phyloP scores from a whole-genome alignment of 2,888 invertebrate genomes.

The Pristionchus mayeri region DNA sequence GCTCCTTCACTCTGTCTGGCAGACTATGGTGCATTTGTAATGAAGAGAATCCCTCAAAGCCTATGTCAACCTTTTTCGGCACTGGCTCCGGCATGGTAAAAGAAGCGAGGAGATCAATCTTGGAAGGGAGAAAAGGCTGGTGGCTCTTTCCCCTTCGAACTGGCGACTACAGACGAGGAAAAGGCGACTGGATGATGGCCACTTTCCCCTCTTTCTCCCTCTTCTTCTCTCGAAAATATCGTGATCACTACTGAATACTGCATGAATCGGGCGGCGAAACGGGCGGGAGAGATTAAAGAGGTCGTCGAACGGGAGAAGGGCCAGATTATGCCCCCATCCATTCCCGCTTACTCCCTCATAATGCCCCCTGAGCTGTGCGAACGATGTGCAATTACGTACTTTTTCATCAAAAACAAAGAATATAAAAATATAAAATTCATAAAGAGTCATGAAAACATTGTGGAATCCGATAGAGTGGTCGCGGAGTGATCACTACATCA shows the following conservation, averaged over 20 bases:
- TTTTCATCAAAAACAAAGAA: too few relatives aligned
- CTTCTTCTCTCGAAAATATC: not conserved
- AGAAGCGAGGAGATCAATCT: constrained; percentile 34
- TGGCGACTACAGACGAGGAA: not conserved
- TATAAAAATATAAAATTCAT: too few relatives aligned
- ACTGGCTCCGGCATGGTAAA: not conserved
- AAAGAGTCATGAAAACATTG: too few relatives aligned
- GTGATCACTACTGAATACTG: constrained; percentile 43
- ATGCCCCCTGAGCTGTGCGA: too few relatives aligned
- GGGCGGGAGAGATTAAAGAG: not conserved
- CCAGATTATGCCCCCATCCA: too few relatives aligned
- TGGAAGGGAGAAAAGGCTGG: not conserved
- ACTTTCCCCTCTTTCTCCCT: not conserved
- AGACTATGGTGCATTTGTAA: too few relatives aligned
- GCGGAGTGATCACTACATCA: too few relatives aligned
- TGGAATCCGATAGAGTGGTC: too few relatives aligned
- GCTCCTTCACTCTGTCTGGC: too few relatives aligned
- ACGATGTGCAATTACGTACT: too few relatives aligned
- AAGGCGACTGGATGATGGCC: not conserved
- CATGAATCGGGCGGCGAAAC: not conserved
- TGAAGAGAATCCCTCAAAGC: not conserved
- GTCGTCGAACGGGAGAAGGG: not conserved
- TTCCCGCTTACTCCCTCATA: too few relatives aligned
- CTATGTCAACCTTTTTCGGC: not conserved
- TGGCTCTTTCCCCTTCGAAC: not conserved